Evolutionary conservation across 2,113 vertebrate species (phyloP).

Genomic region (Brachyhypopomus occidentalis): DNA sequence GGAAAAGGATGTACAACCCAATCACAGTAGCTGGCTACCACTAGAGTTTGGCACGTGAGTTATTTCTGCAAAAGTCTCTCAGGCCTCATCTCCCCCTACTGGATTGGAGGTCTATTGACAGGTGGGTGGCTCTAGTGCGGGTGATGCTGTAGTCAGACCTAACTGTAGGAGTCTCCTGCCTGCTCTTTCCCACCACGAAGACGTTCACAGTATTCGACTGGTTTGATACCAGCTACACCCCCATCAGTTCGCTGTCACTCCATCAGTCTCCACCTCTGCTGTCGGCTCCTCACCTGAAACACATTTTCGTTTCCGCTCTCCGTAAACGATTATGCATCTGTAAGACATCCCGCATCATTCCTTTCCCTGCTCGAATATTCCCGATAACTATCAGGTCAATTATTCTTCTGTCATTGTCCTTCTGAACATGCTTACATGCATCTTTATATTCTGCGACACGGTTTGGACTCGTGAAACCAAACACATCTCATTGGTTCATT

Average conservation of each 20-base stretch:
- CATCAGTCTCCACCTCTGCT: conserved; percentile 44
- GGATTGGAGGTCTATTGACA: conserved; percentile 51
- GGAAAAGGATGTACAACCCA: conserved; percentile 44
- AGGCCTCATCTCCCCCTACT: conserved; percentile 53
- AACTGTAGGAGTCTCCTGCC: conserved; percentile 47
- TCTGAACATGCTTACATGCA: not conserved
- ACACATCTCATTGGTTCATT: not conserved
- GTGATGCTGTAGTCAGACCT: conserved; percentile 43
- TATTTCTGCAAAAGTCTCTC: conserved; percentile 56
- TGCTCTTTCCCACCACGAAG: conserved; percentile 53
- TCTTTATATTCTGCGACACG: not conserved
- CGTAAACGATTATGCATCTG: not conserved
- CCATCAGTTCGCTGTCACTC: conserved; percentile 54
- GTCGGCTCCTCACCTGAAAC: conserved; percentile 53
- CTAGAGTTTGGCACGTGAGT: conserved; percentile 64
- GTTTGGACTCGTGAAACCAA: not conserved
- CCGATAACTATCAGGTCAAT: not conserved
- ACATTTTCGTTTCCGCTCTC: not conserved
- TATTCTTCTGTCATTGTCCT: not conserved
- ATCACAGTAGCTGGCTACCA: conserved; percentile 62
- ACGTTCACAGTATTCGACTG: conserved; percentile 62
- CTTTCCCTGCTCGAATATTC: not conserved
- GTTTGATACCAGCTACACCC: conserved; percentile 40
- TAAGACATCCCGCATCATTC: not conserved
- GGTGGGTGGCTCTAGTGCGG: conserved; percentile 54